These are phyloP conservation scores for Manduca sexta DNA, from an alignment of 1,140 invertebrate species.

Conservation along the genomic window DNA sequence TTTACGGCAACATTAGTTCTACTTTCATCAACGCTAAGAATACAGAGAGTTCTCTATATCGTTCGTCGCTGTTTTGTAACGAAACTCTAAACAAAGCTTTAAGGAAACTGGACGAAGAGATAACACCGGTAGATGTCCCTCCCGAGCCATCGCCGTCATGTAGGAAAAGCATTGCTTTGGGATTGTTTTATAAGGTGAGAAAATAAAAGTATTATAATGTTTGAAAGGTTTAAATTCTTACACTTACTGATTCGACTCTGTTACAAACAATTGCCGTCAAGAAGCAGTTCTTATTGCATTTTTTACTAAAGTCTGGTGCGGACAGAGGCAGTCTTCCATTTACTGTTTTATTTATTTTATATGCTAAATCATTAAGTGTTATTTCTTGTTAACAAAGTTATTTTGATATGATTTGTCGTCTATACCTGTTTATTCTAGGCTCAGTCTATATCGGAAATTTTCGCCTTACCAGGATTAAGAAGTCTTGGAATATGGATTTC, in stretches of 20 bases:
- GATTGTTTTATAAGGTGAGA: slow-evolving; percentile 79
- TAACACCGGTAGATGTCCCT: slow-evolving; percentile 76
- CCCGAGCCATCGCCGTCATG: slow-evolving; percentile 80
- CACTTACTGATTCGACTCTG: not conserved
- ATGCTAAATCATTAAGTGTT: no score
- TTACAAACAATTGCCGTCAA: not conserved
- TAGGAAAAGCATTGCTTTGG: slow-evolving; percentile 76
- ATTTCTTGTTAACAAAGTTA: no score
- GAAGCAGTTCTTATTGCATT: no score
- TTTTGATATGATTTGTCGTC: no score
- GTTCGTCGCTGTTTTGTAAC: slow-evolving; percentile 70
- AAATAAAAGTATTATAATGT: slow-evolving; percentile 1
- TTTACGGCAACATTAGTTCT: slow-evolving; percentile 54
- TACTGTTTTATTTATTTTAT: no score
- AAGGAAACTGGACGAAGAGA: slow-evolving; percentile 74
- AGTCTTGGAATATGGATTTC: no score
- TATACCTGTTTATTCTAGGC: no score
- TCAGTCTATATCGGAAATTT: no score
- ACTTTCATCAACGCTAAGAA: slow-evolving; percentile 80
- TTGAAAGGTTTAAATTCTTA: not conserved
- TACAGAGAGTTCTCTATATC: slow-evolving; percentile 78
- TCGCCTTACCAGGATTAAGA: no score
- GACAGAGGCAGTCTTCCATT: no score
- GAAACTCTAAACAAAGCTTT: slow-evolving; percentile 74
- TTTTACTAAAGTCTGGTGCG: no score